Evolutionary conservation across 2,113 vertebrate species (phyloP).

Genomic region (Mixornis gularis): DNA sequence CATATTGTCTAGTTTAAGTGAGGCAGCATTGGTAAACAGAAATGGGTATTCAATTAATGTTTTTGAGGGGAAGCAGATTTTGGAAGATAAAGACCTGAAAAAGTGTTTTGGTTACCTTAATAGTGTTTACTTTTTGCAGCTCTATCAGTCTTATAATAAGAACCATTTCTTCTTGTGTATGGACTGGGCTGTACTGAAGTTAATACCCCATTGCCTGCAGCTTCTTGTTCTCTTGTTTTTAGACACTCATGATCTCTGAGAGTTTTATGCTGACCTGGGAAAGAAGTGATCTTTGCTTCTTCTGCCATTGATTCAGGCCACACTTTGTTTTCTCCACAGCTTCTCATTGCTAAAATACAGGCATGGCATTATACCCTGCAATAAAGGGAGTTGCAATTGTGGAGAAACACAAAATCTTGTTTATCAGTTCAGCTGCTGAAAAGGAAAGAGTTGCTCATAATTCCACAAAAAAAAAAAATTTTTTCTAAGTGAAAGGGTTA

Average conservation of each 20-base stretch:
- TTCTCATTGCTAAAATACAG: not conserved
- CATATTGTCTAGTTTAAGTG: not conserved
- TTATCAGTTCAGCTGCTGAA: not conserved
- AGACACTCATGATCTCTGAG: not conserved
- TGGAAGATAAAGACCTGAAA: not conserved
- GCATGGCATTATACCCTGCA: not conserved
- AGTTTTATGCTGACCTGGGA: not conserved
- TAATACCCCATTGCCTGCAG: not conserved
- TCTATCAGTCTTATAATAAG: not conserved
- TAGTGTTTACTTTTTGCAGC: not conserved
- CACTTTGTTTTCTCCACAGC: not conserved
- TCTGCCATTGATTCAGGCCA: not conserved
- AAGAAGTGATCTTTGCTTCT: not conserved
- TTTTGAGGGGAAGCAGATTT: not conserved
- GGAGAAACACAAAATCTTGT: not conserved
- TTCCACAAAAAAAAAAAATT: not conserved
- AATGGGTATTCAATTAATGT: not conserved
- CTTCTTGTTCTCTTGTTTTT: not conserved
- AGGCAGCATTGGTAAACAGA: not conserved
- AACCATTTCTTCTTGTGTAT: not conserved
- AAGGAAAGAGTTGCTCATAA: not conserved
- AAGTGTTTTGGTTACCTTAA: not conserved
- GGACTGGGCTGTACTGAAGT: not conserved
- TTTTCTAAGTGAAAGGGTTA: not conserved
- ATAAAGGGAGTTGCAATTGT: not conserved